Conservation (phyloP, 2,888 invertebrate species). For the Sthenelais limicola region DNA sequence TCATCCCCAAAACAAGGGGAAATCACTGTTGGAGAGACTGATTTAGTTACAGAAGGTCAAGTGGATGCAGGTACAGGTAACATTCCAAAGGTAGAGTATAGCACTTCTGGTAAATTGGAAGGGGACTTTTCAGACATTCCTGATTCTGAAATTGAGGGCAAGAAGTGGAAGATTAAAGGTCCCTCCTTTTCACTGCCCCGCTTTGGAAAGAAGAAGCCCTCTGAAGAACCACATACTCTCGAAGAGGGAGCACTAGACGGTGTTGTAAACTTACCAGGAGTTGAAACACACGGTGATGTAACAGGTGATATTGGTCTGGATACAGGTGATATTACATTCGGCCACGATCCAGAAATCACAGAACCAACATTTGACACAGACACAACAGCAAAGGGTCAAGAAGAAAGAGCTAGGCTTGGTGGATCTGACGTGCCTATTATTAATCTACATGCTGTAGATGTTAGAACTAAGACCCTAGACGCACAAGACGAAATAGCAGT, state of each 20-base stretch:
- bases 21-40: constrained; percentile 7
- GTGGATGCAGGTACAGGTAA: not conserved
- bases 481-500: not conserved
- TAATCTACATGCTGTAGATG: not conserved
- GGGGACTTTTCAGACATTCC: constrained; percentile 30
- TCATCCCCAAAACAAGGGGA: constrained; percentile 16
- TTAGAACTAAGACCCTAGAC: not conserved
- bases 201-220: constrained; percentile 1
- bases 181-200: constrained; percentile 13
- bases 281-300: not conserved
- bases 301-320: not conserved
- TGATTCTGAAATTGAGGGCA: constrained; percentile 7
- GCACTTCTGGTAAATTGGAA: not conserved
- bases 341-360: too few species aligned
- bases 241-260: not conserved
- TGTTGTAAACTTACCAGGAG: not conserved
- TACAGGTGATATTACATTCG: too few species aligned
- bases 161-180: constrained; percentile 29
- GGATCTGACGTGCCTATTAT: too few species aligned
- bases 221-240: too few species aligned
- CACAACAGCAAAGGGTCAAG: too few species aligned
- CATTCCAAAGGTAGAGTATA: constrained; percentile 22
- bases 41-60: constrained; percentile 18
- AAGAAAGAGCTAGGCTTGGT: too few species aligned
- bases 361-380: too few species aligned